Percentiles rank a stretch among this genome's conserved stretches.
These are phyloP conservation scores for Pteronura brasiliensis DNA, from an alignment of 2,113 vertebrate species.

Conservation along the genomic window DNA sequence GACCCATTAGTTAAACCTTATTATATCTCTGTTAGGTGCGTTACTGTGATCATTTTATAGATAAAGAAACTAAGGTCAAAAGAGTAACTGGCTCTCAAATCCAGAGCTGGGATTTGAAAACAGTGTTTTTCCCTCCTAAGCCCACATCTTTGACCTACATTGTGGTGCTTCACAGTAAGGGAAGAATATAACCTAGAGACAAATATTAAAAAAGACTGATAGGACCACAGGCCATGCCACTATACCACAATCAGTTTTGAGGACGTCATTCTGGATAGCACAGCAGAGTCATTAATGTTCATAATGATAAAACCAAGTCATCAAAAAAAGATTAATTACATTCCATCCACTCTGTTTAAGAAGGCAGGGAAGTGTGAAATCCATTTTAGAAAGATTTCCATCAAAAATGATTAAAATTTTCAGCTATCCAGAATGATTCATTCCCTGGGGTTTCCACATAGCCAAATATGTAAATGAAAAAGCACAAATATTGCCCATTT, in stretches of 20 bases:
- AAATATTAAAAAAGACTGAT: not conserved
- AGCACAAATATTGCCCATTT: constrained; percentile 63
- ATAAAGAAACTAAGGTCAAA: not conserved
- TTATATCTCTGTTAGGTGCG: not conserved
- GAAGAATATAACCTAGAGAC: not conserved
- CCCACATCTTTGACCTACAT: not conserved
- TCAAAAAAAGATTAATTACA: constrained; percentile 79
- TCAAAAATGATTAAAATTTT: constrained; percentile 80
- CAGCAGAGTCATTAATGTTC: constrained; percentile 73
- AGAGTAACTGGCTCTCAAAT: not conserved
- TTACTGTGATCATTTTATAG: not conserved
- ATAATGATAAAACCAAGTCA: constrained; percentile 77
- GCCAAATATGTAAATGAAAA: constrained; percentile 76
- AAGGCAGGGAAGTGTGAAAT: constrained; percentile 77
- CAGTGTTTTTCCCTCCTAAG: not conserved
- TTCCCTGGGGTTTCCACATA: constrained; percentile 69
- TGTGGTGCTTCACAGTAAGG: not conserved
- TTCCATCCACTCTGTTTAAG: constrained; percentile 76
- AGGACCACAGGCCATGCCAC: not conserved
- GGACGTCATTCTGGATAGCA: constrained; percentile 49
- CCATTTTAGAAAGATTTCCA: constrained; percentile 79
- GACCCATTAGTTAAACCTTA: not conserved
- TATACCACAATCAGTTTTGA: not conserved
- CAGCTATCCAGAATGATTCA: constrained; percentile 76
- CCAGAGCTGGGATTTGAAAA: not conserved